Evolutionary conservation across 1,140 invertebrate species (phyloP), one percentile per base, ranked within the genome.

Genomic region (Brachionus plicatilis): DNA sequence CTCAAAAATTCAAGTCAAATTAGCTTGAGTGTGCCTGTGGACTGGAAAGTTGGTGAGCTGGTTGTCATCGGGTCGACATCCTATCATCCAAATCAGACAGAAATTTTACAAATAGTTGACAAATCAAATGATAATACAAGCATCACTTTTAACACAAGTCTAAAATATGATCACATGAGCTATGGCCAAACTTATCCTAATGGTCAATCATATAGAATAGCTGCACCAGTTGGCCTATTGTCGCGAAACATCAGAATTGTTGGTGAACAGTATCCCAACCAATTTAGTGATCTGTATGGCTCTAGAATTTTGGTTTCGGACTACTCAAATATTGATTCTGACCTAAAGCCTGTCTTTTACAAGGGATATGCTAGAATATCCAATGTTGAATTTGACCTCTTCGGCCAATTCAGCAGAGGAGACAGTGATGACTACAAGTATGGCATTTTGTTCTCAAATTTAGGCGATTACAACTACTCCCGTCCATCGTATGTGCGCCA

Each of bases 191-290:
- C 17, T 2, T 66, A 29, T 47, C n/a, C 43, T 0, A 41, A 75
- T 56, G 65, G 70, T 24, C 14, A 76, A 17, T 45, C 27, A 1
- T 85, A 86, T 12, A 68, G 83, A 9, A 83, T 88, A 65, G 85
- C 85, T 8, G 88, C 88, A 1, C 87, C 86, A 14, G 88, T 90
- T 14, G 89, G 88, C 24, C 85, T 88, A n/a, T 85, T 90, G 37
- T 87, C 88, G 11, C 75, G 87, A 1, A 89, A 88, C 66, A 87
- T 90, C 45, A 87, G 86, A 75, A 86, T 90, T 5, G 86, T 88
- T 27, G 88, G 89, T 14, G 85, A 85, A 29, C 85, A 86, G 9
- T 89, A 90, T 76, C 1, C n/a, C 4, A 83, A 86, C 24, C 53
- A 88, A 65, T 83, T 84, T 2, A 70, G 68, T 5, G 87, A 90